phyloP scores from a whole-genome alignment of 2,113 vertebrate species.

The Brachirus orientalis region DNA sequence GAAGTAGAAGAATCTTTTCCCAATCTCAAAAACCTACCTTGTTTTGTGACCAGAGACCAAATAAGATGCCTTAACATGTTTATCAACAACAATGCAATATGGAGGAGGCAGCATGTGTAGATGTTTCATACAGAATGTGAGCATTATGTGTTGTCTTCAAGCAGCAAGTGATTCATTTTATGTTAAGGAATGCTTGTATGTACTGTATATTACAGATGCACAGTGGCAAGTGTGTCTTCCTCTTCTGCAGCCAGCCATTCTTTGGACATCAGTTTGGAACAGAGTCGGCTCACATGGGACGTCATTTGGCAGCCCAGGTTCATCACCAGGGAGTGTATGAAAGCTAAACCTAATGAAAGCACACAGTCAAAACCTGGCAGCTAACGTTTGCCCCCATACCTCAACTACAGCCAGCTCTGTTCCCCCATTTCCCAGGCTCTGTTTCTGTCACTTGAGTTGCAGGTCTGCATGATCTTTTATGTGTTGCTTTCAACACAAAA shows the following conservation, averaged over 20 bases:
- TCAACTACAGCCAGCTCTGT: constrained; percentile 44
- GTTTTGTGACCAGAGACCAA: constrained; percentile 35
- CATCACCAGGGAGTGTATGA: constrained; percentile 61
- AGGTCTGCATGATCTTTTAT: constrained; percentile 35
- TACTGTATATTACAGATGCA: constrained; percentile 21
- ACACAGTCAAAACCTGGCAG: constrained; percentile 60
- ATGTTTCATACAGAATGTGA: constrained; percentile 12
- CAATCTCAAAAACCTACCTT: constrained; percentile 28
- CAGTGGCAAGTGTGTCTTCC: constrained; percentile 40
- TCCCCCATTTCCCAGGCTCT: constrained; percentile 13
- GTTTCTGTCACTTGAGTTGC: constrained; percentile 28
- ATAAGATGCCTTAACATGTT: no score
- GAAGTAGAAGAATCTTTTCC: constrained; percentile 23
- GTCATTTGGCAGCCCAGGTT: constrained; percentile 73
- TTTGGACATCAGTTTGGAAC: constrained; percentile 55
- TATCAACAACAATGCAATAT: no score
- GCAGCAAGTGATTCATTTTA: constrained; percentile 27
- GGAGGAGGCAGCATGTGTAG: neutral
- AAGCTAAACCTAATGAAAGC: constrained; percentile 74
- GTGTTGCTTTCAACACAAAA: constrained; percentile 8
- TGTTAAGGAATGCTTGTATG: constrained; percentile 14
- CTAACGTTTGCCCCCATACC: constrained; percentile 62
- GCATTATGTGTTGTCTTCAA: neutral
- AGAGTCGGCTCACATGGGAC: constrained; percentile 66
- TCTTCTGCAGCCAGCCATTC: constrained; percentile 51